Evolutionary conservation across 64 coral and sea anemone genomes (phyloP), one percentile per base, ranked within the genome.

Genomic region (Porites australiensis): DNA sequence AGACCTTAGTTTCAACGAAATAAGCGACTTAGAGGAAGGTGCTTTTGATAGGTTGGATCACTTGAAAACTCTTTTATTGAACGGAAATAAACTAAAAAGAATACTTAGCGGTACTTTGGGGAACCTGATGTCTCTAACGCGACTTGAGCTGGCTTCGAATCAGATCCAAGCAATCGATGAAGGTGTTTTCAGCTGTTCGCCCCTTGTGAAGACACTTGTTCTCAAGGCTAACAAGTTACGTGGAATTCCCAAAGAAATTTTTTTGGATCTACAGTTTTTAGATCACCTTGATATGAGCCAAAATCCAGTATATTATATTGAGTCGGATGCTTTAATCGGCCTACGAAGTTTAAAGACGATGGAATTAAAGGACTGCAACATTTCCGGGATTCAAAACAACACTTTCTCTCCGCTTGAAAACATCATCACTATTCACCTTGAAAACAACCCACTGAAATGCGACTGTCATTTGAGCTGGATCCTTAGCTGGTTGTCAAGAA

Each of bases 61-160:
- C 72, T 50, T 93, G 14, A 18, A 71, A 71, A 61, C 19, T 0
- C 58, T 93, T 7, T 23, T 54, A 22, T 20, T 93, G 68, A 87
- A 83, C 49, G 49, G 6, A 1, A 72, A 75, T 57, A 23, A 8
- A 0, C 44, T 93, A 12, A 69, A 52, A 18, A 75, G 45, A 50
- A 60, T 93, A 43, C 14, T 44, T 22, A 58, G 50, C 45, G 91
- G 73, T 9, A 60, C 9, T 55, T 44, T 93, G 51, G 82, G 91
- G 13, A 93, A 87, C 21, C 23, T 93, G 22, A 93, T 93, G 91
- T 93, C 91, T 68, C 61, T 93, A 47, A 71, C 44, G 75, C 9
- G 18, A 13, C 22, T 93, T 6, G 60, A 78, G 46, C 60, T 93
- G 13, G 84, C 70, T 19, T 93, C 61, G 45, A 93, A 93, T 66